Base-by-base conservation (phyloP, 1,140 invertebrate genomes). In the Lerema accius region DNA sequence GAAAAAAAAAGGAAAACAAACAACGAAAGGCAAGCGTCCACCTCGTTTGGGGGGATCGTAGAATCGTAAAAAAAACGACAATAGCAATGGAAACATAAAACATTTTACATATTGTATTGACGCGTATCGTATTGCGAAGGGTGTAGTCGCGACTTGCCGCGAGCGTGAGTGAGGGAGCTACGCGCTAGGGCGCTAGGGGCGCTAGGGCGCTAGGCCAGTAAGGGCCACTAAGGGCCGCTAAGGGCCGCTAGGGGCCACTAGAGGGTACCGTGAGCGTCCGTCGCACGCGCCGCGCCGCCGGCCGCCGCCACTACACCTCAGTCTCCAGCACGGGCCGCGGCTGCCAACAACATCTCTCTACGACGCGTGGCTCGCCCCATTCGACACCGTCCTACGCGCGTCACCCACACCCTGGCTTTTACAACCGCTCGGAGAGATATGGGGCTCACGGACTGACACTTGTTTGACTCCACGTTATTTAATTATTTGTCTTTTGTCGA, bases 221-320 rank as follows among this genome's bases (percentile, higher is more conserved):
- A 56, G 42, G 35, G 37, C 62, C 63, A 43, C 60, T 71, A 69
- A 62, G 62, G 49, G 69, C 28, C 28, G 28, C 28, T 32, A 32
- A 51, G 43, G 37, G 39, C 63, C 63, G 39, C 60, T 71, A 67
- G 63, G 62, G 53, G 69, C 28, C 28, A 7, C 28, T 23, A 23
- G 19, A 45, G 71, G 60, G 85, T 90, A 90, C 89, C 89, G 86
- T 90, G 67, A 79, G 82, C 73, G 77, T 80, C 80, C 82, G 73
- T 69, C 71, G 80, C 64, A 68, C 66, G 80, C 69, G 71, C 80
- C 69, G 75, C 76, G 72, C 73, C 65, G 79, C 76, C 75, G 73
- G 76, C 73, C 73, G 82, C 77, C 79, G 82, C 86, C 84, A 84
- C 89, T 91, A 92, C 87, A 92, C 90, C 82, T 92, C 90, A 65